Percentiles rank a stretch among this genome's conserved stretches.
Evolutionary conservation across 2,888 invertebrate genomes (phyloP).

Genomic region (Torymus aiolomorphi): DNA sequence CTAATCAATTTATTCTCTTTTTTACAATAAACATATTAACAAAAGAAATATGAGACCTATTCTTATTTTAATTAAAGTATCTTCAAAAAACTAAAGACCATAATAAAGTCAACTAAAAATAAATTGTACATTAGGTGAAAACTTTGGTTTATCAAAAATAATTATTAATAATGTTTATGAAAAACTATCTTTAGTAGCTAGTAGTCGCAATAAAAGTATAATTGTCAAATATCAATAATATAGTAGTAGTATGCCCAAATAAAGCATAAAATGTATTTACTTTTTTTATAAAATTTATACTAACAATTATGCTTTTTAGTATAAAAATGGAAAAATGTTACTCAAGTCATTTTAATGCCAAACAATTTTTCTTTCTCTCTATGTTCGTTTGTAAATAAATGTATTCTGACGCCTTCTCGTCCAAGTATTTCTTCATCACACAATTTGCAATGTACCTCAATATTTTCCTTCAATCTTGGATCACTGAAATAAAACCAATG

Average conservation of each 20-base stretch:
- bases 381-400: constrained; percentile 77
- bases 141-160: too few relatives aligned
- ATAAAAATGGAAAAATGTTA: too few relatives aligned
- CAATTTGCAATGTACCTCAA: constrained; percentile 75
- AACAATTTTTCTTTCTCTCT: constrained; percentile 75
- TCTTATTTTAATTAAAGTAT: constrained; percentile 9
- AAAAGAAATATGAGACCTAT: not conserved
- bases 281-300: too few relatives aligned
- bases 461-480: constrained; percentile 46
- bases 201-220: too few relatives aligned
- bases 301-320: too few relatives aligned
- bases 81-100: not conserved
- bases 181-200: too few relatives aligned
- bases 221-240: too few relatives aligned
- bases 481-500: constrained; percentile 51
- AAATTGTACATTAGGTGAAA: too few relatives aligned
- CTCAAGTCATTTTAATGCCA: not conserved
- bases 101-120: too few relatives aligned
- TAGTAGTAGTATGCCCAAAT: too few relatives aligned
- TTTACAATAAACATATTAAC: not conserved
- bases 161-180: too few relatives aligned
- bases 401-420: constrained; percentile 77
- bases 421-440: constrained; percentile 75
- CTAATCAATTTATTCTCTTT: constrained; percentile 4
- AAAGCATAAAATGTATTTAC: too few relatives aligned